These are phyloP conservation scores for Hesperophylax magnus DNA, from an alignment of 1,140 invertebrate species.

Conservation along the genomic window DNA sequence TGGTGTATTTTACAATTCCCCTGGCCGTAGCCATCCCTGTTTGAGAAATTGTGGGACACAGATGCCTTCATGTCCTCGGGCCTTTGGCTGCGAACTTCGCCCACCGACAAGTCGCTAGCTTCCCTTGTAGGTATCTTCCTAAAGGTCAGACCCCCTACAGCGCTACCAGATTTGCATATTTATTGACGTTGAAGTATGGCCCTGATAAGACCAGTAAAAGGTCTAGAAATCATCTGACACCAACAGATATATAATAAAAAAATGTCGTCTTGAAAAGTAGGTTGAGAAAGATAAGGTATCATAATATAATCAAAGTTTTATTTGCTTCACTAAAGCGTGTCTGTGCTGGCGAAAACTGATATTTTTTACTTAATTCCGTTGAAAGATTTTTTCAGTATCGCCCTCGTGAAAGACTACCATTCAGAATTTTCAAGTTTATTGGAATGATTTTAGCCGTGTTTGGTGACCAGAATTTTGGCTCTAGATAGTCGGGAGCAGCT, in stretches of 20 bases:
- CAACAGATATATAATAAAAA: background rate
- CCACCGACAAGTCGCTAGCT: background rate
- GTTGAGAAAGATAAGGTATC: too few relatives aligned
- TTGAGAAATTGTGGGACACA: background rate
- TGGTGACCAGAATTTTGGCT: too few relatives aligned
- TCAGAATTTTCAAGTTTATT: too few relatives aligned
- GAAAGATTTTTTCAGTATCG: too few relatives aligned
- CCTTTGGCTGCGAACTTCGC: slow-evolving; percentile 7
- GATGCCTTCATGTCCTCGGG: slow-evolving; percentile 16
- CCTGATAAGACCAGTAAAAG: background rate
- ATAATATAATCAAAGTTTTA: too few relatives aligned
- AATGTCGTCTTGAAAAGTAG: background rate
- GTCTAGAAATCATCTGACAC: background rate
- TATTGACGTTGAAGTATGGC: slow-evolving; percentile 19
- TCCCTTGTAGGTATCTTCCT: background rate
- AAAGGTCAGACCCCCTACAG: slow-evolving; percentile 25
- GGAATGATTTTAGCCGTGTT: too few relatives aligned
- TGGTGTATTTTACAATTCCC: background rate
- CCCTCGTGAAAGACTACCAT: too few relatives aligned
- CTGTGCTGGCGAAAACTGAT: too few relatives aligned
- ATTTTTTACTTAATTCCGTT: too few relatives aligned
- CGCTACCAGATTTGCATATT: slow-evolving; percentile 18
- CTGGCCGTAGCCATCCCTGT: background rate
- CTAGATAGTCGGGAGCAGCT: too few relatives aligned
- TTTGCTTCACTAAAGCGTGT: too few relatives aligned